Evolutionary conservation across 2,888 invertebrate genomes (phyloP), one percentile per base, ranked within the genome.

Genomic region (Monopis laevigella): DNA sequence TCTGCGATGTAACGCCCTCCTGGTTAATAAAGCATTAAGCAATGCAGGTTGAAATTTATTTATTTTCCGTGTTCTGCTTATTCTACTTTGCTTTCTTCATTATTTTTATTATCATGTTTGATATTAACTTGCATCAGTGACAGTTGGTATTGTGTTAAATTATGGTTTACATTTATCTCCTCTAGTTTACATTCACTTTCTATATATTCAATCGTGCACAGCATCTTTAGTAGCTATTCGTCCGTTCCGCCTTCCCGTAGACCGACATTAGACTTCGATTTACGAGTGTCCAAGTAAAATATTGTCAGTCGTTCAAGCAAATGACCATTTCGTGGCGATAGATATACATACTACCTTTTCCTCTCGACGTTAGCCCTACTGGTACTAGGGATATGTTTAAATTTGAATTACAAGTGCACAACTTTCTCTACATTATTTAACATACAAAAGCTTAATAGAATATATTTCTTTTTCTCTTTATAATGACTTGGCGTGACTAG

Each of bases 261-360:
- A 26, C 36, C 12, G 27, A 42, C 17, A 29, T 35, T 39, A 14
- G 17, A 36, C 18, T 36, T 21, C 36, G 36, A 42, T 42, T 42
- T 42, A 42, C 13, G 42, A 30, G 38, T 29, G 30, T 38, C 16
- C 42, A 13, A 46, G 52, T 51, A 53, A 53, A 51, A 54, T 54
- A 54, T 53, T 42, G 50, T 45, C 46, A 42, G 46, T 51, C 50
- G 48, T 50, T 52, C 49, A 52, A 52, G 49, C 45, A 51, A 51
- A 55, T 51, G 55, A 53, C 55, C 56, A 53, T 54, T 55, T 55
- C 52, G 51, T 52, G 52, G 51, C 55, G 55, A 51, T 53, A 53
- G 50, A 48, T 46, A 47, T 46, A 39, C 44, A 49, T 18, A 34
- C n/a, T 40, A 34, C 26, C 34, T 28, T 41, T 41, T 32, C 21